phyloP scores from a whole-genome alignment of 2,113 vertebrate species.

The Lucifuga dentata region DNA sequence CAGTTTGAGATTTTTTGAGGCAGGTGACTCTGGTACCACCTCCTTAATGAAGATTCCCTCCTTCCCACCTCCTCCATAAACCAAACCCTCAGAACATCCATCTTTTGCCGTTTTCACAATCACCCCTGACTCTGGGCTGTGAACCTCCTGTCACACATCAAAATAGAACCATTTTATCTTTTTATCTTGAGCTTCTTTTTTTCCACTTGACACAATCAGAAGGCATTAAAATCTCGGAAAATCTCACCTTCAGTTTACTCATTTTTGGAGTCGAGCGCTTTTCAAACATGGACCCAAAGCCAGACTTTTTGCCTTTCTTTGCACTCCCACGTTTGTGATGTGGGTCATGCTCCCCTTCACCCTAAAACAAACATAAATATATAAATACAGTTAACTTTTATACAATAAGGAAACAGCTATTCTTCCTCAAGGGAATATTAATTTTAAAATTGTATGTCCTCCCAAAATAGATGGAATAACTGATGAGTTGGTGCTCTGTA shows the following conservation, averaged over 20 bases:
- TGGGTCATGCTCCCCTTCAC: slow-evolving; percentile 73
- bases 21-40: slow-evolving; percentile 90
- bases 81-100: slow-evolving; percentile 88
- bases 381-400: neutral
- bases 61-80: slow-evolving; percentile 89
- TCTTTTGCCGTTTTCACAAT: slow-evolving; percentile 89
- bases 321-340: slow-evolving; percentile 66
- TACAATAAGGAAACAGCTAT: no score
- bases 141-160: slow-evolving; percentile 70
- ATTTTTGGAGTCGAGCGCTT: slow-evolving; percentile 83
- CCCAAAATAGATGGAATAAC: neutral
- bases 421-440: no score
- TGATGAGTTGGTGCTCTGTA: slow-evolving; percentile 47
- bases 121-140: slow-evolving; percentile 80
- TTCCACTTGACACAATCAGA: slow-evolving; percentile 6
- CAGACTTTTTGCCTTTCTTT: slow-evolving; percentile 81
- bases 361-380: slow-evolving; percentile 47
- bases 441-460: neutral
- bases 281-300: slow-evolving; percentile 83
- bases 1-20: slow-evolving; percentile 88
- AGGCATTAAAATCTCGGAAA: slow-evolving; percentile 8
- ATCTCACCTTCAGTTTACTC: slow-evolving; percentile 87
- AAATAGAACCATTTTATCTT: neutral
- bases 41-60: slow-evolving; percentile 92
- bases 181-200: neutral